Conservation (phyloP, 2,888 invertebrate genomes). For the Amorpha juglandis region DNA sequence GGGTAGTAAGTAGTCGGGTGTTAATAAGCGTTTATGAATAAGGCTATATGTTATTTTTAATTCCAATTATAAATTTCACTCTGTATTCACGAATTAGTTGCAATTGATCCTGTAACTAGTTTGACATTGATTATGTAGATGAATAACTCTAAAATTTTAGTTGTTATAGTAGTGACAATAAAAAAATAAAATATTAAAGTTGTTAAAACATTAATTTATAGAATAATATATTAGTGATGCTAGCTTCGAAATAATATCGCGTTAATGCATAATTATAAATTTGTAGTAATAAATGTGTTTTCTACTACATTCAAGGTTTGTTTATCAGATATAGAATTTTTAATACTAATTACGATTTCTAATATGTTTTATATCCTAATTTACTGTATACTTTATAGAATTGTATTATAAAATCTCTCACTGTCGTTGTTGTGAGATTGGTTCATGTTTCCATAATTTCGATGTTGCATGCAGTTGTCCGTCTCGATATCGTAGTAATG, state of each 20-base stretch:
- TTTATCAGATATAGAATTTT: not conserved
- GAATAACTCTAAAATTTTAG: no score
- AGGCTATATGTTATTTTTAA: not conserved
- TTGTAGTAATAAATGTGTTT: not conserved
- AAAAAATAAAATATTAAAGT: not conserved
- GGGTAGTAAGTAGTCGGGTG: no score
- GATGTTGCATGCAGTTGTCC: slow-evolving; percentile 69
- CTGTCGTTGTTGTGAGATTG: slow-evolving; percentile 44
- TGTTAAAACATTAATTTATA: not conserved
- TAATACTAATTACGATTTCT: not conserved
- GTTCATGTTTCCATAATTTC: slow-evolving; percentile 37
- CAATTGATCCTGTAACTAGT: slow-evolving; percentile 4
- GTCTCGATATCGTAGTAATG: slow-evolving; percentile 31
- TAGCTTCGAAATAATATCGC: not conserved
- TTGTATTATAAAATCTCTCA: not conserved
- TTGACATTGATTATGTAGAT: slow-evolving; percentile 6
- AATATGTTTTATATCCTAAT: not conserved
- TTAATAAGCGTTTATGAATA: not conserved
- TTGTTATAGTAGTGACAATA: no score
- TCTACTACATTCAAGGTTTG: not conserved
- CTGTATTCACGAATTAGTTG: slow-evolving; percentile 4
- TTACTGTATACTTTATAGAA: not conserved
- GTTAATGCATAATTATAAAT: not conserved
- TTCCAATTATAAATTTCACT: slow-evolving; percentile 4
- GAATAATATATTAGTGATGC: not conserved